Evolutionary conservation across 2,888 invertebrate species (phyloP), one percentile per base, ranked within the genome.

Genomic region (Seira ritae): DNA sequence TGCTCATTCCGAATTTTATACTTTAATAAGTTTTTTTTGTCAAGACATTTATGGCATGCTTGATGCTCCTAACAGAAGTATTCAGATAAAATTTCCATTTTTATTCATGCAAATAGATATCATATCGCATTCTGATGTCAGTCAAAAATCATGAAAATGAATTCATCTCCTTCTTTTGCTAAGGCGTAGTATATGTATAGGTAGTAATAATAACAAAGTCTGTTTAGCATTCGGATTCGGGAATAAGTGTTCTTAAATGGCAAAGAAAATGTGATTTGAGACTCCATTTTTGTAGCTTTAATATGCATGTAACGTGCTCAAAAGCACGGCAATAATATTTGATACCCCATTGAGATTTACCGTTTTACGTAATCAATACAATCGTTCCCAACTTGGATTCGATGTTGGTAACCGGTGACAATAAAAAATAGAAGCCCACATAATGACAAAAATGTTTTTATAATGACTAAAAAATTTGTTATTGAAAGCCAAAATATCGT

Each of bases 361-460:
- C 65, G 73, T 62, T 73, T 72, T 73, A 65, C 62, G 73, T 73
- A 62, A 73, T 22, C 31, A 37, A 42, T 42, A 42, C 65, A 73
- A 73, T 74, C 42, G 66, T 74, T 67, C 74, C 15, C n/a, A 55
- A 55, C 17, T 55, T 31, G 55, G 17, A 17, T 20, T 23, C 4
- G 23, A 31, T 24, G 10, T 24, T 37, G 37, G 37, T 24, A 69
- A 69, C n/a, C 24, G 66, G 65, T 46, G 74, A 74, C 66, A 74
- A 74, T 74, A 74, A 74, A 74, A 72, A 73, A 37, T 73, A n/a
- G 15, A 55, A 55, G 42, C 74, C 74, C 74, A 74, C 74, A 24
- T 74, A 24, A 6, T 19, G 17, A 69, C 12, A 31, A 66, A 74
- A 37, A 3, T 31, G 2, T 31, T 31, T 31, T 31, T 31, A 2